These are phyloP conservation scores for Helicoverpa assulta DNA, from an alignment of 2,888 invertebrate genomes.

Conservation along the genomic window DNA sequence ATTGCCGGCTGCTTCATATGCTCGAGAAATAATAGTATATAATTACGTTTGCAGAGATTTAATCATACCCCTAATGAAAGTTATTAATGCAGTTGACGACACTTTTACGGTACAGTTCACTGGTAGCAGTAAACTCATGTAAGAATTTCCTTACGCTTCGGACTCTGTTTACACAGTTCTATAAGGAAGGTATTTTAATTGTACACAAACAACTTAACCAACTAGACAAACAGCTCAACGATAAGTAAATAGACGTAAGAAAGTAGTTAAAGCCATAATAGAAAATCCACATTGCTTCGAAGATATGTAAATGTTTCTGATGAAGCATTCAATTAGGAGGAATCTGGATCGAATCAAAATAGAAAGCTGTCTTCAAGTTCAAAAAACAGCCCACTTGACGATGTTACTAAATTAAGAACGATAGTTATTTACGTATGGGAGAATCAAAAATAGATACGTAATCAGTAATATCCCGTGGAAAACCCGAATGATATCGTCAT, in stretches of 20 bases:
- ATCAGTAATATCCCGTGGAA: conserved; percentile 53
- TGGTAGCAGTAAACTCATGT: conserved; percentile 2
- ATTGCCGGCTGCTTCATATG: conserved; percentile 17
- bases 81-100: conserved; percentile 22
- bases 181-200: conserved; percentile 30
- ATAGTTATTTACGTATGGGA: conserved; percentile 16
- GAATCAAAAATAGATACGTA: conserved; percentile 40
- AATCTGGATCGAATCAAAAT: conserved; percentile 27
- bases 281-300: conserved; percentile 19
- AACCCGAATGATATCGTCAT: conserved; percentile 60
- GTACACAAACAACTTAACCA: conserved; percentile 18
- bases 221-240: conserved; percentile 7
- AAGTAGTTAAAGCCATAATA: conserved; percentile 31
- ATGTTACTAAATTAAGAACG: conserved; percentile 7
- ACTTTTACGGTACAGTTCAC: conserved; percentile 1
- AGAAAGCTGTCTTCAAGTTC: conserved; percentile 43
- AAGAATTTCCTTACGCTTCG: conserved; percentile 18
- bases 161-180: conserved; percentile 2
- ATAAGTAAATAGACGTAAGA: conserved; percentile 41
- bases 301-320: conserved; percentile 39
- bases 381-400: conserved; percentile 12
- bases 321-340: conserved; percentile 28
- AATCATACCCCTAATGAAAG: conserved; percentile 19
- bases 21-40: conserved; percentile 30
- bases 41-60: conserved; percentile 21